Percentiles rank a stretch among this genome's conserved stretches.
phyloP scores from a whole-genome alignment of 2,797 vertebrate species.

The Nyctalus aviator region DNA sequence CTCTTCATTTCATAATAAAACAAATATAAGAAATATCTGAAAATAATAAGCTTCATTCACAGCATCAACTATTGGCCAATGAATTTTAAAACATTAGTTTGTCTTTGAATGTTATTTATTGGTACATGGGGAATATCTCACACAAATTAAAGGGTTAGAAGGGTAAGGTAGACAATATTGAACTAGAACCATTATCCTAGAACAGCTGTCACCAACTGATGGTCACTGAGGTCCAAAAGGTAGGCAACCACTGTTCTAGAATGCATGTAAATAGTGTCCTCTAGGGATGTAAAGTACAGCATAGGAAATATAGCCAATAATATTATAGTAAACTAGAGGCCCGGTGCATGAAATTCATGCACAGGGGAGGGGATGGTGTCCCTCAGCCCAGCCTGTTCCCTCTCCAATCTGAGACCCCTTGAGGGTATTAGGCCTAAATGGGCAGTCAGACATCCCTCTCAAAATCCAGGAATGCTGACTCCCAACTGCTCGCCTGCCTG shows the following conservation, averaged over 20 bases:
- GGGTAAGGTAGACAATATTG: not conserved
- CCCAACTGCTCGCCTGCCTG: too few relatives aligned
- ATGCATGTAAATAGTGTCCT: not conserved
- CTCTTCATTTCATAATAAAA: conserved; percentile 53
- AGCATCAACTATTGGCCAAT: not conserved
- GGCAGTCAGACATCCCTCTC: too few relatives aligned
- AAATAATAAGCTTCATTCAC: conserved; percentile 51
- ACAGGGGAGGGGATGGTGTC: too few relatives aligned
- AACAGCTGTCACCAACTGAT: not conserved
- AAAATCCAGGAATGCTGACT: too few relatives aligned
- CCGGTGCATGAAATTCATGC: too few relatives aligned
- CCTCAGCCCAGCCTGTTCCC: too few relatives aligned
- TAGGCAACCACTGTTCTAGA: not conserved
- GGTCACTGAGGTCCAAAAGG: too few relatives aligned
- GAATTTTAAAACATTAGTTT: conserved; percentile 38
- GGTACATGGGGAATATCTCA: conserved; percentile 15
- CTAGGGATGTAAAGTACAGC: not conserved
- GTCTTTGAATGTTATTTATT: conserved; percentile 23
- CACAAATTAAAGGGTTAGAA: conserved; percentile 29
- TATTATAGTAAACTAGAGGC: not conserved
- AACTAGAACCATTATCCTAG: conserved; percentile 12
- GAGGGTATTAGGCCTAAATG: too few relatives aligned
- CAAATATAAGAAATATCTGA: conserved; percentile 28
- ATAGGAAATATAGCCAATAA: not conserved
- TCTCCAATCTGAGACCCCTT: too few relatives aligned